These are phyloP conservation scores for Falco concolor DNA, from an alignment of 2,797 vertebrate species.

Conservation along the genomic window DNA sequence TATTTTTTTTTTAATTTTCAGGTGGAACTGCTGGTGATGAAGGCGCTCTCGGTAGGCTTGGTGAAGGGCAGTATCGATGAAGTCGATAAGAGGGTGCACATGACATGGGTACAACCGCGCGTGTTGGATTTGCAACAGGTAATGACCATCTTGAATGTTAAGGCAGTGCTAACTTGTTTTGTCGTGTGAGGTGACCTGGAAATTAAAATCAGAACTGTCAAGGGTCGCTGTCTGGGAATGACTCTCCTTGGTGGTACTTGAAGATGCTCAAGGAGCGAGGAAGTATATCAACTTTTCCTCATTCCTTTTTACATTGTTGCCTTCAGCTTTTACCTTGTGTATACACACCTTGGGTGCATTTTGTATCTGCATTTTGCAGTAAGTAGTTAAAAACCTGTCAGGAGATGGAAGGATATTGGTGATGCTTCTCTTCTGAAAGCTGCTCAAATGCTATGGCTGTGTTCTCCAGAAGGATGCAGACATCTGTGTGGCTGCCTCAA, in stretches of 20 bases:
- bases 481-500: not conserved
- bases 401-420: not conserved
- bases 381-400: too few relatives aligned
- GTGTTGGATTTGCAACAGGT: slow-evolving; percentile 95
- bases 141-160: not conserved
- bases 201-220: rapidly evolving
- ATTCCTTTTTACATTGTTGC: rapidly evolving
- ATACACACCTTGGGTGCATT: rapidly evolving
- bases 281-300: not conserved
- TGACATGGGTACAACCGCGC: slow-evolving; percentile 98
- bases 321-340: not conserved
- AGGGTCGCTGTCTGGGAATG: not conserved
- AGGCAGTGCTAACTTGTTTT: not conserved
- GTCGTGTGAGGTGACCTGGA: not conserved
- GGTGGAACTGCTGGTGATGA: slow-evolving; percentile 99
- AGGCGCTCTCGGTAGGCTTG: slow-evolving; percentile 91
- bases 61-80: slow-evolving; percentile 96
- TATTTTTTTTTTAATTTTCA: slow-evolving; percentile 7
- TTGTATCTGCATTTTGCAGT: not conserved
- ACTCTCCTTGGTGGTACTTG: not conserved
- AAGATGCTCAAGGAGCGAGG: not conserved
- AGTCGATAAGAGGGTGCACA: slow-evolving; percentile 94
- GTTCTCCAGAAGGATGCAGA: not conserved
- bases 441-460: rapidly evolving
- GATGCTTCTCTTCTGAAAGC: not conserved